Conservation (phyloP, 2,888 invertebrate species). For the Dicranocentrus wangi region DNA sequence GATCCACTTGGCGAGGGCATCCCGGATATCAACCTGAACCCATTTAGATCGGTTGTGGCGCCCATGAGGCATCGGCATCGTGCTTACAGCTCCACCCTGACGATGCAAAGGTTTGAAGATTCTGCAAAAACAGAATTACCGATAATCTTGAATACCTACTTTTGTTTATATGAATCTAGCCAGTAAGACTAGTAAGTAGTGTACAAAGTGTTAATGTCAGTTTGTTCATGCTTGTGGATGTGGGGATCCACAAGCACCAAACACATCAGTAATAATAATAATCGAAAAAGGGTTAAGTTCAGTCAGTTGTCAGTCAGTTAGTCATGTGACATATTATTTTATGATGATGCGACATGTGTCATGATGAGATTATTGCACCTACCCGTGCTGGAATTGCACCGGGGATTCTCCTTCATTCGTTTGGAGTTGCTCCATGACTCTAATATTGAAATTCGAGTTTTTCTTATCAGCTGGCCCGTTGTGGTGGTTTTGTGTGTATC, state of each 20-base stretch:
- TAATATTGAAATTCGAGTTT: slow-evolving; percentile 64
- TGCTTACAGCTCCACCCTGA: slow-evolving; percentile 24
- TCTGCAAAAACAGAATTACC: slow-evolving; percentile 46
- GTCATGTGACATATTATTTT: too few relatives aligned
- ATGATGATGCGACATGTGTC: too few relatives aligned
- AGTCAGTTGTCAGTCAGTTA: too few relatives aligned
- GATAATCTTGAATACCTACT: too few relatives aligned
- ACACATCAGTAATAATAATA: too few relatives aligned
- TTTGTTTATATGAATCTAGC: too few relatives aligned
- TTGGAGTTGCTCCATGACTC: slow-evolving; percentile 67
- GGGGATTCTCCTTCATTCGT: slow-evolving; percentile 69
- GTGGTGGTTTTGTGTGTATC: slow-evolving; percentile 43
- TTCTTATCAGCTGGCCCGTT: slow-evolving; percentile 51
- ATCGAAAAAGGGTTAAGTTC: too few relatives aligned
- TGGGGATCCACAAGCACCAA: too few relatives aligned
- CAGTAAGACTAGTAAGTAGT: too few relatives aligned
- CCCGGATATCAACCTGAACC: slow-evolving; percentile 71
- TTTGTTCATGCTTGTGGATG: too few relatives aligned
- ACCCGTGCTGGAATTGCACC: slow-evolving; percentile 69
- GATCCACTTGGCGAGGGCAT: slow-evolving; percentile 70
- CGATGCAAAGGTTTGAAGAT: slow-evolving; percentile 66
- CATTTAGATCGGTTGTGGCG: slow-evolving; percentile 67
- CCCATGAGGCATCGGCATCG: slow-evolving; percentile 37
- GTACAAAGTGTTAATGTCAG: too few relatives aligned
- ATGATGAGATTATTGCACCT: slow-evolving; percentile 43